phyloP scores from a whole-genome alignment of 2,888 invertebrate genomes.

The Luffia ferchaultella region DNA sequence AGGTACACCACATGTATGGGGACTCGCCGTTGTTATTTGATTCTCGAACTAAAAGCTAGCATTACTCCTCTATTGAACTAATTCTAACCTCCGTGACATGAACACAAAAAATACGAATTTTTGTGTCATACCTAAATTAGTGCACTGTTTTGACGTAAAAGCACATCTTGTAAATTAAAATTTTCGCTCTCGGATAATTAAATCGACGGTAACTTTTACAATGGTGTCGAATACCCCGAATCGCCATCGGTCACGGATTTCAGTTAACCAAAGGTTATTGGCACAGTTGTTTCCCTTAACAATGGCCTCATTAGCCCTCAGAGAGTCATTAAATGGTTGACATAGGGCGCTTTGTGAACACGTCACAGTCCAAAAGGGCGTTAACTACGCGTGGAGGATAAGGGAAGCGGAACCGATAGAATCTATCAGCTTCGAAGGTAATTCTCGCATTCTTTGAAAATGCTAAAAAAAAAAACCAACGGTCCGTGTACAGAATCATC shows the following conservation, averaged over 20 bases:
- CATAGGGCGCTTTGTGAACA: constrained; percentile 39
- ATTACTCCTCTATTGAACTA: too few relatives aligned
- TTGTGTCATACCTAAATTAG: too few relatives aligned
- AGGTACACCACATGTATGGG: too few relatives aligned
- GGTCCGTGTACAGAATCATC: constrained; percentile 38
- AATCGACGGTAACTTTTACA: too few relatives aligned
- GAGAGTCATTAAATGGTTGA: constrained; percentile 53
- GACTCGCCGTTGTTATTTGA: too few relatives aligned
- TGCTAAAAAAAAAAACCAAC: neutral
- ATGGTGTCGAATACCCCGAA: constrained; percentile 30
- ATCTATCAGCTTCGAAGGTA: constrained; percentile 14
- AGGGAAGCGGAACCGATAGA: constrained; percentile 58
- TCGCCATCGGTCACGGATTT: constrained; percentile 19
- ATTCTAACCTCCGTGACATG: too few relatives aligned
- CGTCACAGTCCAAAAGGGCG: constrained; percentile 51
- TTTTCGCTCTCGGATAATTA: too few relatives aligned
- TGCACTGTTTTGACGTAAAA: too few relatives aligned
- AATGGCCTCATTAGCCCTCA: constrained; percentile 55
- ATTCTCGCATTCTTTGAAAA: neutral
- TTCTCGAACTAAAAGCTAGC: too few relatives aligned
- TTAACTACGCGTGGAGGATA: constrained; percentile 61
- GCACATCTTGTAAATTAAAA: too few relatives aligned
- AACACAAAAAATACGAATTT: too few relatives aligned
- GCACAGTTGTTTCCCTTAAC: constrained; percentile 28
- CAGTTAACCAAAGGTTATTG: neutral